Conservation (phyloP, 1,140 invertebrate species). For the Drosophila miranda region DNA sequence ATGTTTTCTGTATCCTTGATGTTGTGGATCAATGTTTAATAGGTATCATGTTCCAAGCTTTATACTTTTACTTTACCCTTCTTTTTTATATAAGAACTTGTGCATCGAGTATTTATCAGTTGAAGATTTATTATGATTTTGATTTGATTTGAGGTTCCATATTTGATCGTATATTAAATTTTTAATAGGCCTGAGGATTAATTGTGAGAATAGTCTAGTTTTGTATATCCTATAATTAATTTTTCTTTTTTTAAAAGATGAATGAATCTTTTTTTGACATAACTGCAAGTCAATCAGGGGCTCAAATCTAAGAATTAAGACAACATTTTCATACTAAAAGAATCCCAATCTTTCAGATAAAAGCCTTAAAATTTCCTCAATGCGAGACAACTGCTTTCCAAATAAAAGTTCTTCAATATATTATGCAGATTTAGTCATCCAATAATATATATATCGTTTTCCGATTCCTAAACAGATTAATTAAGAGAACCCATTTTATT, state of each 20-base stretch:
- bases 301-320: no score
- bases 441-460: no score
- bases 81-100: neutral
- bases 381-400: no score
- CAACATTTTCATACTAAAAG: no score
- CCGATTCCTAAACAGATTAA: no score
- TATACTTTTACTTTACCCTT: slow-evolving; percentile 11
- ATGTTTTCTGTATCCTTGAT: slow-evolving; percentile 77
- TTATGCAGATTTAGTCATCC: no score
- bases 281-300: no score
- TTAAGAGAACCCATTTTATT: neutral
- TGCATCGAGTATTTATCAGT: neutral
- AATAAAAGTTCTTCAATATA: no score
- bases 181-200: neutral
- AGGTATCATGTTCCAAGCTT: slow-evolving; percentile 60
- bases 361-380: no score
- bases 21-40: slow-evolving; percentile 81
- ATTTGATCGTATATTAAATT: neutral
- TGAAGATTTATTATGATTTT: neutral
- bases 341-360: no score
- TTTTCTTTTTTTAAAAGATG: neutral
- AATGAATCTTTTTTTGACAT: no score
- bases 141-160: neutral
- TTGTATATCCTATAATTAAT: neutral
- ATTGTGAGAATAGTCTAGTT: neutral